Base-by-base conservation (phyloP, 2,113 vertebrate genomes). In the Lonchura striata region DNA sequence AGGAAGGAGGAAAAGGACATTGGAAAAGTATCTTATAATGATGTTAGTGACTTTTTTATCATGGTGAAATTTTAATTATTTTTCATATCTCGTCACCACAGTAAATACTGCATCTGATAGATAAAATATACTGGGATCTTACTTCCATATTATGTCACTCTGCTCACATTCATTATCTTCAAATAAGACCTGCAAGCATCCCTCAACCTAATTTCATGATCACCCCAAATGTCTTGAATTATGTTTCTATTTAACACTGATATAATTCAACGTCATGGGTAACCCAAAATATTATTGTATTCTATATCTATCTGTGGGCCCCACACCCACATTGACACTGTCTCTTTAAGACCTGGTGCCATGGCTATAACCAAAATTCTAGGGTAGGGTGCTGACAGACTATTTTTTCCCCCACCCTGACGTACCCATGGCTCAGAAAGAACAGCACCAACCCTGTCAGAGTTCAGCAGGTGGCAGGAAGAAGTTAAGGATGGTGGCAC, bases 351-450 rank as follows among this genome's bases (percentile, higher is more conserved):
- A 46, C 11, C 7, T 13, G 7, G 14, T 39, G 57, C 22, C 28
- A 28, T 8, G 18, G 28, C 28, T 28, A 64, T 41, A 83, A 63
- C 14, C 1, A 1, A 33, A 47, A 28, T 64, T 74, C 47, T 54
- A 22, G 57, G 18, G 21, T 27, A 46, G 39, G 7, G 6, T 63
- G 47, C 39, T 63, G 33, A 22, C 22, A 63, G 33, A 17, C 33
- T 6, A 3, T 4, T 72, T 63, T n/a, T 39, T 54, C 15, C 17
- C 6, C n/a, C 0, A 0, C 20, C 25, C 25, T 0, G 2, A 13
- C 4, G 27, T 6, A 19, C 8, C 19, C 6, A 19, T 35, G 37
- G 20, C 37, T 52, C 7, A 8, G 66, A 35, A 46, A 11, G 25
- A 37, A 4, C 33, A 37, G 39, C 27, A 72, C 33, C 47, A 83